Conservation (phyloP, 2,888 invertebrate species). For the Serrognathus titanus region DNA sequence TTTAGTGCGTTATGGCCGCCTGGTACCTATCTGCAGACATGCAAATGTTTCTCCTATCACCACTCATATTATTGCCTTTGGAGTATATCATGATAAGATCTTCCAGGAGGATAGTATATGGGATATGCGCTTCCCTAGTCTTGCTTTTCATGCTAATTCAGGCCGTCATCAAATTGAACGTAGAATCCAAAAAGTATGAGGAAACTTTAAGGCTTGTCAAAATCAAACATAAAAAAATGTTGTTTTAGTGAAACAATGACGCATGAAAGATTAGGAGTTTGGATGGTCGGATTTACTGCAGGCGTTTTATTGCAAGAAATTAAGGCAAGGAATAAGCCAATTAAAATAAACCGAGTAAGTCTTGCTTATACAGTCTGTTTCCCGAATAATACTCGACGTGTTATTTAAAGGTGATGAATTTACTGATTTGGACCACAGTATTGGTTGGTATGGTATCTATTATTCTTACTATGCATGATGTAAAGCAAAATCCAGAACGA, state of each 20-base stretch:
- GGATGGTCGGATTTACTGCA: slow-evolving; percentile 17
- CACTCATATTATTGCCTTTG: not conserved
- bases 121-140: not conserved
- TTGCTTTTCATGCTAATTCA: not conserved
- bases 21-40: slow-evolving; percentile 19
- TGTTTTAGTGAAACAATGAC: slow-evolving; percentile 20
- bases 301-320: slow-evolving; percentile 18
- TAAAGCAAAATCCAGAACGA: slow-evolving; percentile 3
- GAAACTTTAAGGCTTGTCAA: not conserved
- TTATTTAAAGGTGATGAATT: slow-evolving; percentile 12
- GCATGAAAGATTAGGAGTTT: slow-evolving; percentile 16
- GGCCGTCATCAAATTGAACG: not conserved
- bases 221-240: not conserved
- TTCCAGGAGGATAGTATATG: not conserved
- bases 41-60: slow-evolving; percentile 12
- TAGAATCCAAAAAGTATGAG: not conserved
- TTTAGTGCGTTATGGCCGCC: slow-evolving; percentile 13
- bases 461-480: slow-evolving; percentile 14
- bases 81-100: not conserved
- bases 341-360: not conserved
- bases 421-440: slow-evolving; percentile 10
- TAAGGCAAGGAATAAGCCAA: slow-evolving; percentile 8
- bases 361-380: too few species aligned
- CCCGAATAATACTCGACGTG: too few species aligned
- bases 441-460: slow-evolving; percentile 17